These are phyloP conservation scores for Ranitomeya variabilis DNA, from an alignment of 2,113 vertebrate genomes.

Conservation along the genomic window DNA sequence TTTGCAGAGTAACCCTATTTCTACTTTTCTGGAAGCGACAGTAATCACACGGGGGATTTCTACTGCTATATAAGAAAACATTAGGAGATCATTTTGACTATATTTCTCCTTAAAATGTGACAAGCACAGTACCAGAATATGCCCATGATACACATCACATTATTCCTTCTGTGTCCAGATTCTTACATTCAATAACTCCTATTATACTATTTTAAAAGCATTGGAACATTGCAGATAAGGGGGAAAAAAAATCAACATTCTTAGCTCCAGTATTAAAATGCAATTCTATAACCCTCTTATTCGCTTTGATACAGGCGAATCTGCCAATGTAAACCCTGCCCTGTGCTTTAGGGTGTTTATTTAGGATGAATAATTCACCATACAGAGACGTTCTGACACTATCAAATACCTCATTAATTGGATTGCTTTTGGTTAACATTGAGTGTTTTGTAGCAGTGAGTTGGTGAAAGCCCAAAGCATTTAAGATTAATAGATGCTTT, in stretches of 20 bases:
- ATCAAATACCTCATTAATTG: slow-evolving; percentile 49
- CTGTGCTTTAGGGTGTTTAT: slow-evolving; percentile 41
- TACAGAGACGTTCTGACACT: slow-evolving; percentile 31
- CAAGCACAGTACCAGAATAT: too few relatives aligned
- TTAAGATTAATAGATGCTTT: slow-evolving; percentile 34
- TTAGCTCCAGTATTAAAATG: neutral
- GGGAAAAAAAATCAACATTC: neutral
- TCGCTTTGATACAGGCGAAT: slow-evolving; percentile 42
- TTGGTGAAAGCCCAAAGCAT: slow-evolving; percentile 24
- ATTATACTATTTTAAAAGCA: neutral
- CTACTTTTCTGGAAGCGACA: too few relatives aligned
- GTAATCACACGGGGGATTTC: too few relatives aligned
- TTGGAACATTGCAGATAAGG: neutral
- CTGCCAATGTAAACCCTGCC: slow-evolving; percentile 27
- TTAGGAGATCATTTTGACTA: too few relatives aligned
- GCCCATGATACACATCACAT: too few relatives aligned
- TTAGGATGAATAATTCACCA: slow-evolving; percentile 43
- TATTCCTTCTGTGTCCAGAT: too few relatives aligned
- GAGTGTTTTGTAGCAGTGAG: slow-evolving; percentile 43
- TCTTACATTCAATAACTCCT: too few relatives aligned
- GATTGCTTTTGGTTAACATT: slow-evolving; percentile 39
- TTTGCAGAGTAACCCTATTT: too few relatives aligned
- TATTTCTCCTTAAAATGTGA: too few relatives aligned
- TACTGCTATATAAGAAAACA: too few relatives aligned
- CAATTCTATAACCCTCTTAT: neutral